Base-by-base conservation (phyloP, 2,888 invertebrate species). In the Eupeodes latifasciatus region DNA sequence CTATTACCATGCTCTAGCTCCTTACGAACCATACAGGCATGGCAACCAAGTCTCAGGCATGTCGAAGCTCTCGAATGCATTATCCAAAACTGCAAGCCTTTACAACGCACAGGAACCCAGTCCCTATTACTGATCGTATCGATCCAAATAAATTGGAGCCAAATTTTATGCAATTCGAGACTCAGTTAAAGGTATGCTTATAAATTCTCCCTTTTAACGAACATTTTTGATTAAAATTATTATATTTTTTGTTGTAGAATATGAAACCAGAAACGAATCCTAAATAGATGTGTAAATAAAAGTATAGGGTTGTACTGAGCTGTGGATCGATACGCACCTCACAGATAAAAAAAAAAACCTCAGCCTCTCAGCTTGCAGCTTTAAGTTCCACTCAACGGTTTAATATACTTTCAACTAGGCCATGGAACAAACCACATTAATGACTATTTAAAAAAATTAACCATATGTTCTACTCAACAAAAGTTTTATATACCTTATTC, bases 1-100 rank as follows among this genome's bases (percentile, higher is more conserved):
- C 85, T 92, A 93, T 82, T 93, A 93, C 81, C 92, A 92, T 61
- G 93, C 93, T 10, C 89, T 93, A 74, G 92, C 93, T 77, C 93
- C 93, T 44, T 93, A 93, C 82, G 93, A 93, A 10, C 55, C 59
- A 6, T 62, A 61, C 76, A 90, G 90, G 64, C 92, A 90, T 67
- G 77, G 36, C 9, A 89, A 90, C 82, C 91, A 91, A 89, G 81
- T 91, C 59, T 91, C 93, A 44, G 90, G 91, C 11, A 88, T 88
- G 47, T 88, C 88, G 6, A 88, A 81, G 59, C 57, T 93, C 62
- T 91, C 92, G 47, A 91, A 91, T 84, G 93, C 93, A 40, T 78
- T 93, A 72, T 90, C 91, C 66, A 90, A 90, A 55, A 74, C 87
- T 90, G 90, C 91, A 90, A 91, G 91, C 90, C 90, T 90, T 90